phyloP scores from a whole-genome alignment of 53 echinoderm and acorn worm genomes.

The Antedon mediterranea region DNA sequence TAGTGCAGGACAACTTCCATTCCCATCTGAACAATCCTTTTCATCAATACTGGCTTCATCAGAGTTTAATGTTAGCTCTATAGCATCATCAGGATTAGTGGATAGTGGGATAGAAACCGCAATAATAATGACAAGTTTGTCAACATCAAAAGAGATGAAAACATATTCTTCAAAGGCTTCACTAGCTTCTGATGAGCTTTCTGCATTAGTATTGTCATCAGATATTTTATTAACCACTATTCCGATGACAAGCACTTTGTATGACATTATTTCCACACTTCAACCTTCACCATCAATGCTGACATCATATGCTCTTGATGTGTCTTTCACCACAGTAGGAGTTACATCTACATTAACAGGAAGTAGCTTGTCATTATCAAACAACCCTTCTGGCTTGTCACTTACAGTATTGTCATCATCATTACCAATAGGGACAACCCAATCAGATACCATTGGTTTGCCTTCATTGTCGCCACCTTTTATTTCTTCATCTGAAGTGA shows the following conservation, averaged over 20 bases:
- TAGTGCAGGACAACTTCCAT: background rate
- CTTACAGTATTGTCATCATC: too few species aligned
- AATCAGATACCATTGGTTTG: background rate
- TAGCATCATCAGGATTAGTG: background rate
- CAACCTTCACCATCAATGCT: background rate
- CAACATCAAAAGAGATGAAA: background rate
- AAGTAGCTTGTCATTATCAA: too few species aligned
- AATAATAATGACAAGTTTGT: background rate
- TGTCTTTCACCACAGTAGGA: background rate
- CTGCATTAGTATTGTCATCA: background rate
- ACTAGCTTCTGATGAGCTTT: background rate
- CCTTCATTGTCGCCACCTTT: background rate
- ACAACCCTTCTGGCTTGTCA: background rate
- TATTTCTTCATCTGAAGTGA: background rate
- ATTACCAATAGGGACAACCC: too few species aligned
- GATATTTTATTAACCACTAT: background rate
- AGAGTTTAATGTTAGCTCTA: background rate
- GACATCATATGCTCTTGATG: background rate
- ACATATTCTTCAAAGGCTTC: background rate
- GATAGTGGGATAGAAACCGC: background rate
- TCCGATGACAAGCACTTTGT: background rate
- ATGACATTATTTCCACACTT: background rate
- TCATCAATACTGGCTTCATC: background rate
- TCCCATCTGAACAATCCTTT: background rate
- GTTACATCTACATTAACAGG: background rate